Base-by-base conservation (phyloP, 2,113 vertebrate genomes). In the Xiphophorus couchianus region DNA sequence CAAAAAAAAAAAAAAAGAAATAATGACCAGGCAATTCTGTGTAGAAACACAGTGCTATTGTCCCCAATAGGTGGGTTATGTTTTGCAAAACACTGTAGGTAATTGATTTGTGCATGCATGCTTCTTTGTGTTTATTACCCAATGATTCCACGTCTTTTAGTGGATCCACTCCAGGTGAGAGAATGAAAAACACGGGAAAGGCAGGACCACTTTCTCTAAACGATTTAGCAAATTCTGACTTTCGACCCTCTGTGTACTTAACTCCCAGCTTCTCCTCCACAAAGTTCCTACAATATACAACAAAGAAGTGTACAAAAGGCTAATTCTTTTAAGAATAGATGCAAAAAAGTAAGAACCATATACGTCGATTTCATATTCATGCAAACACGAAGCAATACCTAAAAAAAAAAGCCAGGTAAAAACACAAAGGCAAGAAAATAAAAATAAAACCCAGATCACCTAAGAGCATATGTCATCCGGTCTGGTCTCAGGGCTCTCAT, bases 211-310 rank as follows among this genome's bases (percentile, higher is more conserved):
- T 93, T 88, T 95, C 93, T 86, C 86, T 84, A 80, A 93, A 95
- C 19, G 92, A 93, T 84, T 95, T 95, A 0, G 91, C 90, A 84
- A 94, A 94, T 67, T 92, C 89, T 67, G 89, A 88, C 83, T 95
- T 95, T 44, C 93, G 87, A 29, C 91, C 93, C 76, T 95, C 94
- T 7, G 90, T 92, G 64, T 93, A 93, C 76, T 95, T 95, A 62
- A 91, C 91, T 35, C 92, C 92, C 15, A 96, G 93, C 79, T 94
- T 95, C 79, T 93, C 94, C 81, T 87, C 84, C 76, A 95, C 93
- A 92, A 95, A 96, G 85, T 94, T 95, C 84, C 94, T 95, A 28
- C 4, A 63, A 15, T 33, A 22, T 11, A 6, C 28, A 25, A 66
- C 14, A 33, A n/a, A 27, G 11, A 64, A 11, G 4, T 2, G 15